phyloP scores from a whole-genome alignment of 2,888 invertebrate genomes.

The Eueremaeus valkanovi region DNA sequence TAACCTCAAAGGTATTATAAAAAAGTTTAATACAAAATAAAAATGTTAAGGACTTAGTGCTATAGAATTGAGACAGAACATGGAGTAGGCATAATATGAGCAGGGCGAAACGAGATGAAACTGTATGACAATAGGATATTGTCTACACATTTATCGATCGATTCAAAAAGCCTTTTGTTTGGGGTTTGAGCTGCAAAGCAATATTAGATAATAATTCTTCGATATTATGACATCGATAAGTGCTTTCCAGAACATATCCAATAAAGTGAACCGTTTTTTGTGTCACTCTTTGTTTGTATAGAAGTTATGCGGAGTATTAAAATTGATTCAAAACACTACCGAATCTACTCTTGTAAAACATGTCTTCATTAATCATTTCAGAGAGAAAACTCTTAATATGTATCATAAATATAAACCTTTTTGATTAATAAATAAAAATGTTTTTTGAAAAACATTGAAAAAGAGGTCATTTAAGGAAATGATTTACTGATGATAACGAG shows the following conservation, averaged over 20 bases:
- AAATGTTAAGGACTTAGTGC: no score
- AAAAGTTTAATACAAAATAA: no score
- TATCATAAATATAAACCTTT: no score
- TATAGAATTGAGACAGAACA: no score
- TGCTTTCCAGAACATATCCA: slow-evolving; percentile 34
- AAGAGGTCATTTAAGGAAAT: slow-evolving; percentile 24
- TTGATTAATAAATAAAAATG: slow-evolving; percentile 17
- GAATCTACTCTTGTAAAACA: slow-evolving; percentile 23
- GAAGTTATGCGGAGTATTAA: not conserved
- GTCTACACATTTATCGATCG: slow-evolving; percentile 32
- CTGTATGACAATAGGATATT: slow-evolving; percentile 27
- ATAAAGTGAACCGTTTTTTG: slow-evolving; percentile 32
- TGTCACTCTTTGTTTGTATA: not conserved
- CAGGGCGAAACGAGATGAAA: no score
- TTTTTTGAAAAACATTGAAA: slow-evolving; percentile 3
- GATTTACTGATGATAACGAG: slow-evolving; percentile 7
- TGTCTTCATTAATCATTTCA: slow-evolving; percentile 27
- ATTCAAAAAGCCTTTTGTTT: not conserved
- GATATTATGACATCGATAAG: slow-evolving; percentile 36
- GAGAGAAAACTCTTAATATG: not conserved
- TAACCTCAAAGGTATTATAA: no score
- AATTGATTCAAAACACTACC: slow-evolving; percentile 20
- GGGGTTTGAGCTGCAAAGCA: not conserved
- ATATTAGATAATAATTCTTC: slow-evolving; percentile 35
- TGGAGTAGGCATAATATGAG: no score